Conservation (phyloP, 1,140 invertebrate genomes). For the Drosophila bocqueti region DNA sequence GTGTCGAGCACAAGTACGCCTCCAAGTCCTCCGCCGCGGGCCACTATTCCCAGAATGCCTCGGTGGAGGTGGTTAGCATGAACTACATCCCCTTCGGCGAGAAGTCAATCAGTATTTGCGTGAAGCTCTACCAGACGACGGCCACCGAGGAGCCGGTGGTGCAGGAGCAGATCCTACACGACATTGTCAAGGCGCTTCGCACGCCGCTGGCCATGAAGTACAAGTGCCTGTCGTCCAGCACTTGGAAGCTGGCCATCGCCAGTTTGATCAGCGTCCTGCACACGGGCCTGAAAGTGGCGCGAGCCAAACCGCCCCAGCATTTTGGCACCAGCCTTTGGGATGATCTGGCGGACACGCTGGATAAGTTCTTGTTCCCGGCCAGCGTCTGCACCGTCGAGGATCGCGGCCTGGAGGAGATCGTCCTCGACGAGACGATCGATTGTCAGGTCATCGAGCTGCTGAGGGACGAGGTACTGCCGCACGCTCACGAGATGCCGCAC, state of each 20-base stretch:
- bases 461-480: constrained; percentile 93
- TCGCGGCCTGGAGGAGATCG: constrained; percentile 92
- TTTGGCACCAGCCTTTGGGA: constrained; percentile 92
- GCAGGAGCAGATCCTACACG: constrained; percentile 90
- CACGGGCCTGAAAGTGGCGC: constrained; percentile 94
- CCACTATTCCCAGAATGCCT: constrained; percentile 81
- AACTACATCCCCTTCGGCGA: constrained; percentile 96
- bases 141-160: constrained; percentile 91
- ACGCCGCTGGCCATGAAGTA: constrained; percentile 94
- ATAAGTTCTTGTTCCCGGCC: constrained; percentile 95
- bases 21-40: constrained; percentile 57
- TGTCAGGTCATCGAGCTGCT: constrained; percentile 95
- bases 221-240: constrained; percentile 91
- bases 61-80: constrained; percentile 92
- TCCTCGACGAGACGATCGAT: constrained; percentile 93
- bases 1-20: constrained; percentile 84
- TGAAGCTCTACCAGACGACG: constrained; percentile 93
- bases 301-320: constrained; percentile 89
- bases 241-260: constrained; percentile 94
- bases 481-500: constrained; percentile 91
- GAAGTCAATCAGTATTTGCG: constrained; percentile 92
- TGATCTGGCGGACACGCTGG: constrained; percentile 93
- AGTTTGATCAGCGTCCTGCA: constrained; percentile 92
- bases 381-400: constrained; percentile 86
- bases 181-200: constrained; percentile 90